phyloP scores from a whole-genome alignment of 2,113 vertebrate genomes.

The Actinemys pallida region DNA sequence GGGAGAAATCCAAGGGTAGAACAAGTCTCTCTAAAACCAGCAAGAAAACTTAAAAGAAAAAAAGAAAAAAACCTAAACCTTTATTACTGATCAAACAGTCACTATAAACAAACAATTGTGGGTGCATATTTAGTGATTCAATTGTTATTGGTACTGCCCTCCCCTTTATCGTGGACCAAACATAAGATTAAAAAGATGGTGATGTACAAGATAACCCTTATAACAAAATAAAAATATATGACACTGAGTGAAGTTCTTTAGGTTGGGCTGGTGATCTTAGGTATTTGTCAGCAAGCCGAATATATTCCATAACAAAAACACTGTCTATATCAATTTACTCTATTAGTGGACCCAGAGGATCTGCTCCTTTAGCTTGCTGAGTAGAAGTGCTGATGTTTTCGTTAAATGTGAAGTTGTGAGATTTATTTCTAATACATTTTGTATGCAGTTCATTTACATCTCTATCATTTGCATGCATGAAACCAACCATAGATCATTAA shows the following conservation, averaged over 20 bases:
- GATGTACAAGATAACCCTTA: neutral
- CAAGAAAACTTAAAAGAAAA: neutral
- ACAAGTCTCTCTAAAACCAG: neutral
- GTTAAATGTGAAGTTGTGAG: neutral
- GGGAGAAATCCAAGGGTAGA: constrained; percentile 34
- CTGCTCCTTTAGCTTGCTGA: neutral
- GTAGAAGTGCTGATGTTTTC: neutral
- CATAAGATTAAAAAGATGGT: neutral
- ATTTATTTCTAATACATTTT: neutral
- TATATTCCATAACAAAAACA: neutral
- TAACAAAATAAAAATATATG: neutral
- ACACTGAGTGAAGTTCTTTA: neutral
- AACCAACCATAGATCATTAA: neutral
- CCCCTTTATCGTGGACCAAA: neutral
- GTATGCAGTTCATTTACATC: neutral
- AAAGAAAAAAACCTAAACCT: no score
- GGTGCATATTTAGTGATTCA: neutral
- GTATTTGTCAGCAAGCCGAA: neutral
- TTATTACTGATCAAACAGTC: neutral
- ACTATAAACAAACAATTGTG: neutral
- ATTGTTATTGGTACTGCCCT: neutral
- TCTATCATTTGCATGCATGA: neutral
- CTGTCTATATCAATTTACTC: neutral
- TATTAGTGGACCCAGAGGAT: neutral
- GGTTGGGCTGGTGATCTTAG: neutral